phyloP scores from a whole-genome alignment of 1,140 invertebrate genomes.

The Lucilia sericata region DNA sequence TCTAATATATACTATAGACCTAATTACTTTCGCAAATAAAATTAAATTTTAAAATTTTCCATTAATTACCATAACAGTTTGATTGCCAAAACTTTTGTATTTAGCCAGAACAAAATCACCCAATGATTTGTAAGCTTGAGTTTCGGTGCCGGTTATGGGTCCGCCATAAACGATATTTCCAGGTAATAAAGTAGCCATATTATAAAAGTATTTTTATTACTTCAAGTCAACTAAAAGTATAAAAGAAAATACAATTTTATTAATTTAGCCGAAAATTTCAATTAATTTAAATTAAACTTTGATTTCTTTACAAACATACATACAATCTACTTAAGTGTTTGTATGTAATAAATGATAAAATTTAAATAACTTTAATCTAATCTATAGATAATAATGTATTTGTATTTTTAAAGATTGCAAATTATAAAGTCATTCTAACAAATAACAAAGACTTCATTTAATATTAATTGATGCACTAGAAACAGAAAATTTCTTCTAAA shows the following conservation, averaged over 20 bases:
- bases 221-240: background rate
- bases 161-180: slow-evolving; percentile 64
- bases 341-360: background rate
- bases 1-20: too few relatives aligned
- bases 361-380: slow-evolving; percentile 11
- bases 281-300: background rate
- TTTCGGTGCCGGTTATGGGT: slow-evolving; percentile 54
- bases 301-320: background rate
- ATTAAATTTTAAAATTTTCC: too few relatives aligned
- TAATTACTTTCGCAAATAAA: too few relatives aligned
- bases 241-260: background rate
- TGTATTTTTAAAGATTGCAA: background rate
- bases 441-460: too few relatives aligned
- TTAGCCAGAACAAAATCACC: slow-evolving; percentile 55
- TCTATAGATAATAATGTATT: background rate
- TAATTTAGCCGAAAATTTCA: background rate
- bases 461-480: too few relatives aligned
- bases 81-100: slow-evolving; percentile 48
- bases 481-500: too few relatives aligned
- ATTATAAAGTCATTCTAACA: too few relatives aligned
- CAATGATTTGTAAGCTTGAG: slow-evolving; percentile 57
- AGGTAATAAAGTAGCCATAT: slow-evolving; percentile 52
- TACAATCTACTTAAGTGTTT: background rate
- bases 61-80: slow-evolving; percentile 48
- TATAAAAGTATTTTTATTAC: background rate